Evolutionary conservation across 2,888 invertebrate species (phyloP).

Genomic region (Podotricha telesiphe): DNA sequence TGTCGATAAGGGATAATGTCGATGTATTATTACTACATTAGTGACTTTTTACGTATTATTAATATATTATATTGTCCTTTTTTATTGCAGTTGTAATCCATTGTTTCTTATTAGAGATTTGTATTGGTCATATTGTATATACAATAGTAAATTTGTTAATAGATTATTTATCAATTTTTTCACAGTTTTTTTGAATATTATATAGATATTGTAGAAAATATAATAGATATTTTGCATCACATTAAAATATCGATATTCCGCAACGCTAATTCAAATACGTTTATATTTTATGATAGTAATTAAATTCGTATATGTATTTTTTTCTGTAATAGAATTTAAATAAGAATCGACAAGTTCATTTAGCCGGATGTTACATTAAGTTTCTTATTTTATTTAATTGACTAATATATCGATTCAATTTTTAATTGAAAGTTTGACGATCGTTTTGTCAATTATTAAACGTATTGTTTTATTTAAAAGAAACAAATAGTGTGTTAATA

Average conservation of each 20-base stretch:
- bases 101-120: no score
- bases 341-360: not conserved
- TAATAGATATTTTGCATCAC: not conserved
- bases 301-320: not conserved
- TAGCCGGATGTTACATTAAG: not conserved
- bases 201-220: no score
- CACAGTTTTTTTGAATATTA: no score
- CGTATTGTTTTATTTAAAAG: not conserved
- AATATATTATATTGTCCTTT: no score
- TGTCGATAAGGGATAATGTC: no score
- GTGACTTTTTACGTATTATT: no score
- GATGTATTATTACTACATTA: no score
- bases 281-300: conserved; percentile 4
- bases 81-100: no score
- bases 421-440: not conserved
- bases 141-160: no score
- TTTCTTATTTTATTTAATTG: not conserved
- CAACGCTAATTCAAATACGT: conserved; percentile 12
- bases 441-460: conserved; percentile 26
- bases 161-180: no score
- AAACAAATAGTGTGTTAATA: not conserved
- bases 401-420: not conserved
- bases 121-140: no score
- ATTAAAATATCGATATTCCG: conserved; percentile 11
- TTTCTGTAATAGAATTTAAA: not conserved